Percentiles rank a stretch among this genome's conserved stretches.
These are phyloP conservation scores for Lapara coniferarum DNA, from an alignment of 2,888 invertebrate genomes.

Conservation along the genomic window DNA sequence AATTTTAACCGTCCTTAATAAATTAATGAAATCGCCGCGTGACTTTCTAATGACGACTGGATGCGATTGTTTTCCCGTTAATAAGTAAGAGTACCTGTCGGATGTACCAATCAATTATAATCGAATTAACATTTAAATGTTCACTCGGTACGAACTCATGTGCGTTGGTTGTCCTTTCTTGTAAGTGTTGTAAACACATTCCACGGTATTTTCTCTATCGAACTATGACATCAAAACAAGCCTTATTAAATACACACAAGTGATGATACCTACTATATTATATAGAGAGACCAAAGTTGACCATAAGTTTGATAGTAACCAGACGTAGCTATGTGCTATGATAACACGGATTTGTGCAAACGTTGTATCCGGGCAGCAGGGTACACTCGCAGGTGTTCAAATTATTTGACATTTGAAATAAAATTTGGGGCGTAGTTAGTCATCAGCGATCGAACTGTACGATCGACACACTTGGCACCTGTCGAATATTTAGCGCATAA, in stretches of 20 bases:
- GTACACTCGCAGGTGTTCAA: constrained; percentile 67
- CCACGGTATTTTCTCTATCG: constrained; percentile 11
- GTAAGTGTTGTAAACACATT: constrained; percentile 1
- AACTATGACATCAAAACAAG: constrained; percentile 9
- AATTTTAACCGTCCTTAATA: constrained; percentile 69
- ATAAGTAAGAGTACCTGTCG: constrained; percentile 37
- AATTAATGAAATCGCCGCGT: constrained; percentile 70
- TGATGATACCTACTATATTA: too few species aligned
- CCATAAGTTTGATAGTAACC: not conserved
- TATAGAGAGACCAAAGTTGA: not conserved
- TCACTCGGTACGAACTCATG: constrained; percentile 14
- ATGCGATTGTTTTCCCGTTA: constrained; percentile 62
- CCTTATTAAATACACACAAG: not conserved
- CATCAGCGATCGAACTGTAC: constrained; percentile 79
- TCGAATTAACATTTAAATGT: constrained; percentile 20
- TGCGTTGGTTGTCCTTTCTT: constrained; percentile 14
- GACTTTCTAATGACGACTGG: constrained; percentile 66
- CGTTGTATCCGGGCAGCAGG: constrained; percentile 11
- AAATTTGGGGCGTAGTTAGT: constrained; percentile 83
- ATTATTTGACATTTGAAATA: constrained; percentile 83
- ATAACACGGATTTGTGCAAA: constrained; percentile 6
- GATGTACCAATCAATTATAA: constrained; percentile 28
- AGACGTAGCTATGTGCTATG: constrained; percentile 4
- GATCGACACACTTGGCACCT: constrained; percentile 84
- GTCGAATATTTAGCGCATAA: constrained; percentile 83